phyloP scores from a whole-genome alignment of 2,888 invertebrate genomes.

The Ferdinandea cuprea region DNA sequence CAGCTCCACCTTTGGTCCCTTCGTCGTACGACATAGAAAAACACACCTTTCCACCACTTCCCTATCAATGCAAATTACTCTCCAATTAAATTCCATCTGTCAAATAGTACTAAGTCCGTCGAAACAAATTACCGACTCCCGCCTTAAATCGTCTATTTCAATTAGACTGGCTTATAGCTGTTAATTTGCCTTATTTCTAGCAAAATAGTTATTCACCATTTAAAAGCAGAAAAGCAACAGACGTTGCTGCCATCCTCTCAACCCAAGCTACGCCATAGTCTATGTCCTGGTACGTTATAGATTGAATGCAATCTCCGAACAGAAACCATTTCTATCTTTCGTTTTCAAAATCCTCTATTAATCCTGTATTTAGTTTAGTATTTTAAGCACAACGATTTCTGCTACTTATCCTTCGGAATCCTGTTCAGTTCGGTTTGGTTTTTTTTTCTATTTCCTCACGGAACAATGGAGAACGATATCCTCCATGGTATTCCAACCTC shows the following conservation, averaged over 20 bases:
- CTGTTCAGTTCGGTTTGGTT: constrained; percentile 5
- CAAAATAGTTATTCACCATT: constrained; percentile 63
- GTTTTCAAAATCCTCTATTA: constrained; percentile 72
- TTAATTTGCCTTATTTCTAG: constrained; percentile 54
- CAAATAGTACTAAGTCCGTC: constrained; percentile 64
- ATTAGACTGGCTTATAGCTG: constrained; percentile 63
- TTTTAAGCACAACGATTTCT: constrained; percentile 74
- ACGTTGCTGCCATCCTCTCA: neutral
- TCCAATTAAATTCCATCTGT: constrained; percentile 59
- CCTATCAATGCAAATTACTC: constrained; percentile 28
- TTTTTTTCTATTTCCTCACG: neutral
- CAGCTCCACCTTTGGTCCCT: neutral
- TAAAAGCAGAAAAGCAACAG: constrained; percentile 11
- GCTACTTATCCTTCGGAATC: constrained; percentile 72
- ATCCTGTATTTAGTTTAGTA: constrained; percentile 73
- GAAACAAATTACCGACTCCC: constrained; percentile 57
- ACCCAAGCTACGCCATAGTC: neutral
- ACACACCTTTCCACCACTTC: neutral
- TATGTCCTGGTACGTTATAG: constrained; percentile 29
- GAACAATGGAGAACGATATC: constrained; percentile 23
- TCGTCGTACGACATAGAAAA: neutral
- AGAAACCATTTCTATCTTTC: constrained; percentile 42
- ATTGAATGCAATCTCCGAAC: constrained; percentile 60
- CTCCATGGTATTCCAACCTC: neutral
- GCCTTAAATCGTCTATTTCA: constrained; percentile 60